Base-by-base conservation (phyloP, 2,888 invertebrate species). In the Netelia virgata region DNA sequence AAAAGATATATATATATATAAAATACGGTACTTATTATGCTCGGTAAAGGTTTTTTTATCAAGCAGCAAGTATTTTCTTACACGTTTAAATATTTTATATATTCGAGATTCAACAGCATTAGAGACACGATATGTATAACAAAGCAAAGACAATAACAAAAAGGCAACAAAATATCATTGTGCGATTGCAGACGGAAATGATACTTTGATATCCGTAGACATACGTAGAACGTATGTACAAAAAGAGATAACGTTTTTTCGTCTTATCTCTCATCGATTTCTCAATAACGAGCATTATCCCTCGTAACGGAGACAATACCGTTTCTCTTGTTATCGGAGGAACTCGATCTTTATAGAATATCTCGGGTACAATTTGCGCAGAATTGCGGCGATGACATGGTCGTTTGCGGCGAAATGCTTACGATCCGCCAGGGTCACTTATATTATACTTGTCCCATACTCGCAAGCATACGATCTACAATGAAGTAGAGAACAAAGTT, bases 271-370 rank as follows among this genome's bases (percentile, higher is more conserved):
- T 43, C 28, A 50, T 69, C 77, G 66, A 72, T 77, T 72, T 76
- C 72, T 53, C 80, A 73, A 83, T 83, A 83, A 83, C 64, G 80
- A 80, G 76, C 53, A 68, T 70, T 72, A 59, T 53, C 20, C 20
- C 43, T 11, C 50, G 59, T 73, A 83, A 83, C 41, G 11, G 72
- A 74, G 72, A 43, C 53, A 55, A 43, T 70, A 57, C 69, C 47
- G 50, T 28, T 57, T 66, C 50, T n/a, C 16, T 59, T 14, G n/a
- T 75, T 63, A 70, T 80, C 76, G 63, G 47, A 43, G 59, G 53
- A 72, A 75, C 63, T 75, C 43, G 41, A 80, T 83, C 80, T 76
- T 80, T 72, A 68, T 72, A 61, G 59, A 63, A 73, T 72, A 59
- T 70, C 76, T 72, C 36, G 47, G 36, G 47, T 63, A 50, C 28